phyloP scores from a whole-genome alignment of 2,888 invertebrate species.

The Spicauda simplicius region DNA sequence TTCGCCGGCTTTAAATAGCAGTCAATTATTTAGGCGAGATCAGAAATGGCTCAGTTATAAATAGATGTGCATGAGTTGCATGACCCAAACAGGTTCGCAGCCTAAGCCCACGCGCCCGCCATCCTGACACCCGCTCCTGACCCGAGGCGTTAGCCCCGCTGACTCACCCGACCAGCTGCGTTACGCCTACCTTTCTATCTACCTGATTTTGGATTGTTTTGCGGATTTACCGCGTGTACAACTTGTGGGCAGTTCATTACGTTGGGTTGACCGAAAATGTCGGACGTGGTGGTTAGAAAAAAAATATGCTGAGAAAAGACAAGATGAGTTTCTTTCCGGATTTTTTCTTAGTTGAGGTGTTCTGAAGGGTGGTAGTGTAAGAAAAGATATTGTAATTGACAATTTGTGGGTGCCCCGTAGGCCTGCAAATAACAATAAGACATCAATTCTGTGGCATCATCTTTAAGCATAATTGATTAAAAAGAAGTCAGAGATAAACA shows the following conservation, averaged over 20 bases:
- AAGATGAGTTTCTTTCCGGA: too few relatives aligned
- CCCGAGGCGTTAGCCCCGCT: conserved; percentile 58
- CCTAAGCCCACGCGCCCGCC: conserved; percentile 70
- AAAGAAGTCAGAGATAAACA: too few relatives aligned
- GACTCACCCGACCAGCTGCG: conserved; percentile 58
- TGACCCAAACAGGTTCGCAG: conserved; percentile 80
- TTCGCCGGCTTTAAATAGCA: conserved; percentile 59
- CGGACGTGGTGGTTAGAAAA: too few relatives aligned
- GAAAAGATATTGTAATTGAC: too few relatives aligned
- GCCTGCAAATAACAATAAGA: too few relatives aligned
- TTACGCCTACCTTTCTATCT: conserved; percentile 41
- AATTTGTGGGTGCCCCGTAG: too few relatives aligned
- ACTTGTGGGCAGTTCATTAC: conserved; percentile 29
- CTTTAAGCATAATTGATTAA: too few relatives aligned
- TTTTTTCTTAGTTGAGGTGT: too few relatives aligned
- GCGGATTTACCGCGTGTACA: conserved; percentile 20
- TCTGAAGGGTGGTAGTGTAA: too few relatives aligned
- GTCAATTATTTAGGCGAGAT: conserved; percentile 60
- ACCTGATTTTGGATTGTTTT: conserved; percentile 29
- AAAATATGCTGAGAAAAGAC: too few relatives aligned
- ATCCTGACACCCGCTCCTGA: conserved; percentile 58
- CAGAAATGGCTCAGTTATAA: conserved; percentile 70
- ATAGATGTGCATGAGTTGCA: conserved; percentile 76
- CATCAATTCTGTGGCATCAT: too few relatives aligned
- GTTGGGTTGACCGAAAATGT: background rate